These are phyloP conservation scores for Anneissia japonica DNA, from an alignment of 35 echinoderm and acorn worm species.

Conservation along the genomic window DNA sequence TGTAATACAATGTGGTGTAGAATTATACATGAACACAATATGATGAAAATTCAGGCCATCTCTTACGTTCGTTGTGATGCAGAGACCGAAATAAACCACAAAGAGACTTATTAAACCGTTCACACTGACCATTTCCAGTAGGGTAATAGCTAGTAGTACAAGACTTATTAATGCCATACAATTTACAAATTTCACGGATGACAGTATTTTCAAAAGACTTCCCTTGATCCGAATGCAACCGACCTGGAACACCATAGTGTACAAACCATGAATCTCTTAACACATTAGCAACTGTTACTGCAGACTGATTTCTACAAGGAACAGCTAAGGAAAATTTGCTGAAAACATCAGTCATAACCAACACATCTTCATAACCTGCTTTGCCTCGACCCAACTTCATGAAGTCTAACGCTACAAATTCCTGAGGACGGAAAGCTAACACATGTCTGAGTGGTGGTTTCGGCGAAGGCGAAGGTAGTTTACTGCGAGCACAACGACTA, in stretches of 20 bases:
- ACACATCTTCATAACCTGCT: not conserved
- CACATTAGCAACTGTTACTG: not conserved
- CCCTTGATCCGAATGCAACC: too few species aligned
- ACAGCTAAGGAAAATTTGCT: not conserved
- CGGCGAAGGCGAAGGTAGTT: not conserved
- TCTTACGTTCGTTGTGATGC: not conserved
- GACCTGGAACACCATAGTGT: not conserved
- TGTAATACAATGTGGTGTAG: not conserved
- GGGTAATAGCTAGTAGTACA: not conserved
- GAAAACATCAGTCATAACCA: not conserved
- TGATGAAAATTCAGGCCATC: not conserved
- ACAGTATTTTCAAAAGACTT: too few species aligned
- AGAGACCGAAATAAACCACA: not conserved
- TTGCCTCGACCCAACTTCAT: not conserved
- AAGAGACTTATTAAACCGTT: conserved; percentile 1
- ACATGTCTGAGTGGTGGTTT: not conserved
- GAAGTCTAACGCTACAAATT: not conserved
- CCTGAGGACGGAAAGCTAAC: not conserved
- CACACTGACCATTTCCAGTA: not conserved
- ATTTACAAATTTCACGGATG: too few species aligned
- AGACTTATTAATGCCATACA: too few species aligned
- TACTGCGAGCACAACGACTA: not conserved
- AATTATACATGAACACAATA: not conserved
- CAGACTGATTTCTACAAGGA: not conserved
- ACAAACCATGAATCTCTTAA: not conserved